Evolutionary conservation across 2,113 vertebrate species (phyloP), one percentile per base, ranked within the genome.

Genomic region (Potamarius usumacintae): DNA sequence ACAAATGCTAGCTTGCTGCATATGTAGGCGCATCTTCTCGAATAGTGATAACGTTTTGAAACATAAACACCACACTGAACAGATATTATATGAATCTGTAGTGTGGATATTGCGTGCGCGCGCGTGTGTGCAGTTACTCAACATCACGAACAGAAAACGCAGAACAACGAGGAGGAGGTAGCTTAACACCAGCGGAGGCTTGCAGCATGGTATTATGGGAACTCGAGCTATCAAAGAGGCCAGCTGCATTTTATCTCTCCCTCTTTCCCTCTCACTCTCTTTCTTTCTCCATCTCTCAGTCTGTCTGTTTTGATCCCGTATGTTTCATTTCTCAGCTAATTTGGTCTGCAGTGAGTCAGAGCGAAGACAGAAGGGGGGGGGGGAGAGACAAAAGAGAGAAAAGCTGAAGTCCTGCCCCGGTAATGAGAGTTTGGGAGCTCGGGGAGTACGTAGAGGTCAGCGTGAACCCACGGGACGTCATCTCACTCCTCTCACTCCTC

Each of bases 401-500:
- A 88, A 91, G 80, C 85, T 79, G 53, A 86, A 89, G 90, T 90
- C 42, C 85, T 91, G 93, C 91, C 89, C 91, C 92, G 90, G 89
- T 78, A 86, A 90, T 86, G 52, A 80, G 89, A 89, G 87, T 91
- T 87, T 90, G 89, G 90, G 93, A 92, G 93, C 93, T 91, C 71
- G 55, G 88, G 86, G 90, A 92, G 88, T 92, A 91, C 89, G 85
- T 74, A 48, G 92, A 93, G 93, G 93, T 93, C 93, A 94, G 90
- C 22, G 58, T 87, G 89, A 3, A 84, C 93, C 92, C 92, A 77
- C 58, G 90, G 90, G 90, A 92, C 62, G 71, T 81, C 74, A 89
- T 92, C 88, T 89, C 82, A 78, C 86, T 85, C 14, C 77, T 87
- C 85, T 92, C 90, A 79, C 86, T 85, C 14, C 77, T 87, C 85